Percentiles rank a stretch among this genome's conserved stretches.
These are phyloP conservation scores for Caenorhabditis sp. DNA, from an alignment of 2,888 invertebrate species.

Conservation along the genomic window DNA sequence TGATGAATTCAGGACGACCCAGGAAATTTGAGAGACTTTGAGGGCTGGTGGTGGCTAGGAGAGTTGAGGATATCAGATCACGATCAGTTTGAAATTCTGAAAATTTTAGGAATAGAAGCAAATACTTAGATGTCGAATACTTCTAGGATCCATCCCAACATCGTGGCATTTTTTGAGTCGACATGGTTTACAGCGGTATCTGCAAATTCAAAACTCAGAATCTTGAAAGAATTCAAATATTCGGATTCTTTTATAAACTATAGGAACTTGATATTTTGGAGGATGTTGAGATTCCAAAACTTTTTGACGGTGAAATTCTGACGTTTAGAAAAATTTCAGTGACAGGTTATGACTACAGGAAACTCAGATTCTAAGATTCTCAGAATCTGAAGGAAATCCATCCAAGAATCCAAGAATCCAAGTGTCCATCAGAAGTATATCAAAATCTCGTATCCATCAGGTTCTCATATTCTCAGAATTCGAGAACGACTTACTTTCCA, in stretches of 20 bases:
- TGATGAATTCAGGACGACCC: slow-evolving; percentile 39
- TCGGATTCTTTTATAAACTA: too few relatives aligned
- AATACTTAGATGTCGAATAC: too few relatives aligned
- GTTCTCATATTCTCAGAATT: background rate
- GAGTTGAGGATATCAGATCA: background rate
- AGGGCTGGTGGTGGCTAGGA: background rate
- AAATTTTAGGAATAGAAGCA: too few relatives aligned
- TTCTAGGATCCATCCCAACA: slow-evolving; percentile 20
- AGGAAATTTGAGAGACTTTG: slow-evolving; percentile 35
- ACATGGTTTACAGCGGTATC: slow-evolving; percentile 19
- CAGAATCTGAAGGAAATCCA: too few relatives aligned
- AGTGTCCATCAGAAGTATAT: too few relatives aligned
- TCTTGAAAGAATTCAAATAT: too few relatives aligned
- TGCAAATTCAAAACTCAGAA: background rate
- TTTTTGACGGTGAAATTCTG: background rate
- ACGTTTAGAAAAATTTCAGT: background rate
- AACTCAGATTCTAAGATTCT: too few relatives aligned
- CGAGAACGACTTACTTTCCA: slow-evolving; percentile 15
- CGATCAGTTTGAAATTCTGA: slow-evolving; percentile 26
- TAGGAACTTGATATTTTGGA: too few relatives aligned
- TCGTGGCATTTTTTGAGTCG: slow-evolving; percentile 7
- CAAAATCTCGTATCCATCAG: too few relatives aligned
- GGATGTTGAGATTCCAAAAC: too few relatives aligned
- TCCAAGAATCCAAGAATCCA: too few relatives aligned
- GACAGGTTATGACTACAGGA: too few relatives aligned